A percentile compares a stretch with the other conserved stretches of the same genome.
These are phyloP conservation scores for Bathynomus jamesi DNA, from an alignment of 1,140 invertebrate genomes.

Conservation along the genomic window DNA sequence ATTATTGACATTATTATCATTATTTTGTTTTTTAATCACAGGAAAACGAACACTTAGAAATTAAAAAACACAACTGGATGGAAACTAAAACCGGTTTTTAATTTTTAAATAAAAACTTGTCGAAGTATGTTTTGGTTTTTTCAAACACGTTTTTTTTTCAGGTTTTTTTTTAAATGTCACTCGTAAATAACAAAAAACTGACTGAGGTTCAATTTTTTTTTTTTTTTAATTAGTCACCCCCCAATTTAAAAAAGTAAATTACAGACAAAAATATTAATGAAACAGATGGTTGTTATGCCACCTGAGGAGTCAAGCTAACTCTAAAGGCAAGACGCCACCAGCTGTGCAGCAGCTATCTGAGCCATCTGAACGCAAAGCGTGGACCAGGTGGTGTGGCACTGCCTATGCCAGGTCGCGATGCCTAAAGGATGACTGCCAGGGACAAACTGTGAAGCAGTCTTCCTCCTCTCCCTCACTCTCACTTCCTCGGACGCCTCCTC, in stretches of 20 bases:
- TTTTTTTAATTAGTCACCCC: neutral
- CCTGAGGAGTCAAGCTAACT: neutral
- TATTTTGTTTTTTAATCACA: no score
- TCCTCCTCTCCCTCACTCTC: neutral
- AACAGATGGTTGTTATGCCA: neutral
- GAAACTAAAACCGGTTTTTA: no score
- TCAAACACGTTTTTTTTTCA: neutral
- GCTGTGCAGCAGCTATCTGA: neutral
- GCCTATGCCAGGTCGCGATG: neutral
- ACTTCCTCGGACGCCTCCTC: neutral
- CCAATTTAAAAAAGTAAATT: neutral
- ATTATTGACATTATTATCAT: no score
- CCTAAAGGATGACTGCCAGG: neutral
- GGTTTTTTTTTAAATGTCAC: neutral
- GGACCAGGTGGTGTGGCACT: neutral
- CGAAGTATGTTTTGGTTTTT: neutral
- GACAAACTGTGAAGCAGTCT: neutral
- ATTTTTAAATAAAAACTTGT: neutral
- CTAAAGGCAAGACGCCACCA: neutral
- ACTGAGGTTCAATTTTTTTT: neutral
- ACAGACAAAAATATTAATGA: neutral
- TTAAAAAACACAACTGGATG: no score
- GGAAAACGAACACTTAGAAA: no score
- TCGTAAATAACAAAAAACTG: neutral
- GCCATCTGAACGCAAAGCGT: neutral